Base-by-base conservation (phyloP, 2,113 vertebrate species). In the Gavia stellata region DNA sequence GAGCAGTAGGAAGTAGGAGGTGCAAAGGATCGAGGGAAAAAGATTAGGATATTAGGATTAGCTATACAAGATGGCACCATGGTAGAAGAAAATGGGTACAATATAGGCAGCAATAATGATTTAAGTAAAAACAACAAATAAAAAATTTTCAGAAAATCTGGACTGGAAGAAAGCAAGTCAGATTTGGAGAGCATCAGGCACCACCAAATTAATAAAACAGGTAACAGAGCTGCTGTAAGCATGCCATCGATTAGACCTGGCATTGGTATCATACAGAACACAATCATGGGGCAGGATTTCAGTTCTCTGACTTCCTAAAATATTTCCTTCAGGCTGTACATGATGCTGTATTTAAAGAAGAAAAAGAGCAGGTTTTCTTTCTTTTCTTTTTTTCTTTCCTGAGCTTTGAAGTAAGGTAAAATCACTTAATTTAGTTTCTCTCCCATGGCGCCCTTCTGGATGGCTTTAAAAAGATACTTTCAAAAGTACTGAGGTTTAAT, bases 251-350 rank as follows among this genome's bases (percentile, higher is more conserved):
- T 83, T 88, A 55, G 19, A 63, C 38, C 7, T 24, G 7, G 29
- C 23, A 65, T 36, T 68, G 34, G 23, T 92, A 52, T 47, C 17
- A 11, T 33, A 85, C 26, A 18, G 9, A 95, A 67, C 21, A 85
- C 28, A 55, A 50, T 84, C 77, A 70, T 36, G 86, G 38, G 53
- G 28, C 6, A 90, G 26, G 40, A 86, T 90, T 92, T 93, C 53
- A 50, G 31, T 83, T 65, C 33, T 88, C 61, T 65, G 49, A 65
- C 58, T 92, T 86, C 34, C 40, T 56, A 86, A 94, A 95, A 61
- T 70, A 92, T 72, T 93, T 93, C 81, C 82, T 95, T 92, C 45
- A 78, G 82, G 53, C 81, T 94, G 52, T 90, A 93, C 63, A 93
- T 42, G 71, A 62, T 80, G 49, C 19, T 88, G 50, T 53, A 77